A percentile compares a stretch with the other conserved stretches of the same genome.
phyloP scores from a whole-genome alignment of 2,113 vertebrate species.

The Caretta caretta region DNA sequence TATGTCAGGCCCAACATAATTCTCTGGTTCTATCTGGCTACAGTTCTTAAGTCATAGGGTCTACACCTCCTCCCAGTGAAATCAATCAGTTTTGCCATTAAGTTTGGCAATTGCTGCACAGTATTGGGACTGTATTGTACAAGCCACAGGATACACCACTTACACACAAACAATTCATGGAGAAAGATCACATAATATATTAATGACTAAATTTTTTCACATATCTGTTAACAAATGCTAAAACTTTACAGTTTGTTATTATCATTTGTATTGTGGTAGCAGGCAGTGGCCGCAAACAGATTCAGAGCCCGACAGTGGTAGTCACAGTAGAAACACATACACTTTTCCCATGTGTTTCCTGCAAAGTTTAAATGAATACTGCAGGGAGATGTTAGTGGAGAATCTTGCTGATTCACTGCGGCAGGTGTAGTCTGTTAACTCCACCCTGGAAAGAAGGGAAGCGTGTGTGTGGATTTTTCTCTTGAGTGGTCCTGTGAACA shows the following conservation, averaged over 20 bases:
- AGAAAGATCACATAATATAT: neutral
- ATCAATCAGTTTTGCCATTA: neutral
- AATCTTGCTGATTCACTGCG: neutral
- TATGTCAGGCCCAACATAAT: neutral
- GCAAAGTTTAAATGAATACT: neutral
- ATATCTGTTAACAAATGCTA: neutral
- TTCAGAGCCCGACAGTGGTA: neutral
- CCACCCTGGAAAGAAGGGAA: rapidly evolving
- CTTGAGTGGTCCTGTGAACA: neutral
- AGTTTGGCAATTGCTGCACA: neutral
- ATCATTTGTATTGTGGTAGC: neutral
- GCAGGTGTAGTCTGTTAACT: neutral
- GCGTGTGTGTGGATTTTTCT: neutral
- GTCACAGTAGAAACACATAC: neutral
- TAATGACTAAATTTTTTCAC: no score
- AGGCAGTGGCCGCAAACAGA: neutral
- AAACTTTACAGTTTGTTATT: neutral
- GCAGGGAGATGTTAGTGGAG: neutral
- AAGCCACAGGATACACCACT: no score
- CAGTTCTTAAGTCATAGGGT: neutral
- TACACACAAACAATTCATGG: neutral
- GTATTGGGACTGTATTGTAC: neutral
- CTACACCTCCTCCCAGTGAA: neutral
- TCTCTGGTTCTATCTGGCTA: neutral
- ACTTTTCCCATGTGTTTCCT: neutral